Evolutionary conservation across 1,140 invertebrate genomes (phyloP).

Genomic region (Battus philenor): DNA sequence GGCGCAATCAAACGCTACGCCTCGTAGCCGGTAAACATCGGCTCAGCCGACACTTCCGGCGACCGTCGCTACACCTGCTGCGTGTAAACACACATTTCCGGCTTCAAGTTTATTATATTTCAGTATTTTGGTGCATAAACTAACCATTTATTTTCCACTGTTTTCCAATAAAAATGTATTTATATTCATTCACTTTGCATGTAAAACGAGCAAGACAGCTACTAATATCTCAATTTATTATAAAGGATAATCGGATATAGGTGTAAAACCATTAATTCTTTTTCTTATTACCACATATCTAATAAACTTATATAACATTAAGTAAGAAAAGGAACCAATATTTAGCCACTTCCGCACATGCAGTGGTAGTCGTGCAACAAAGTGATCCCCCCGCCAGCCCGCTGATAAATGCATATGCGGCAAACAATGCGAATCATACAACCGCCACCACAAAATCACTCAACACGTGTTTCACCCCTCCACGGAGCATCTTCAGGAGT

Average conservation of each 20-base stretch:
- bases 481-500: too few relatives aligned
- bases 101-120: constrained; percentile 17
- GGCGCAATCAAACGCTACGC: constrained; percentile 34
- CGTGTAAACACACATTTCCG: constrained; percentile 41
- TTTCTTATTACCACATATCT: not conserved
- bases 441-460: too few relatives aligned
- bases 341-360: too few relatives aligned
- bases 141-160: not conserved
- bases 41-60: constrained; percentile 33
- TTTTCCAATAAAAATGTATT: not conserved
- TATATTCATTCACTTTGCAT: not conserved
- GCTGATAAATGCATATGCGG: too few relatives aligned
- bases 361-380: too few relatives aligned
- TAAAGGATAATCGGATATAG: too few relatives aligned
- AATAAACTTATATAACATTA: not conserved
- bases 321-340: too few relatives aligned
- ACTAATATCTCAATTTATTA: too few relatives aligned
- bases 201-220: too few relatives aligned
- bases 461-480: too few relatives aligned
- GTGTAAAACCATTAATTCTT: not conserved
- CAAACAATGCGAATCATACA: too few relatives aligned
- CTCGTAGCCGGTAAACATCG: constrained; percentile 17
- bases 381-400: too few relatives aligned
- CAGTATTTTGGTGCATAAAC: not conserved
- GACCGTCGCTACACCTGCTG: constrained; percentile 42